phyloP scores from a whole-genome alignment of 2,797 vertebrate genomes.

The Rousettus madagascariensis region DNA sequence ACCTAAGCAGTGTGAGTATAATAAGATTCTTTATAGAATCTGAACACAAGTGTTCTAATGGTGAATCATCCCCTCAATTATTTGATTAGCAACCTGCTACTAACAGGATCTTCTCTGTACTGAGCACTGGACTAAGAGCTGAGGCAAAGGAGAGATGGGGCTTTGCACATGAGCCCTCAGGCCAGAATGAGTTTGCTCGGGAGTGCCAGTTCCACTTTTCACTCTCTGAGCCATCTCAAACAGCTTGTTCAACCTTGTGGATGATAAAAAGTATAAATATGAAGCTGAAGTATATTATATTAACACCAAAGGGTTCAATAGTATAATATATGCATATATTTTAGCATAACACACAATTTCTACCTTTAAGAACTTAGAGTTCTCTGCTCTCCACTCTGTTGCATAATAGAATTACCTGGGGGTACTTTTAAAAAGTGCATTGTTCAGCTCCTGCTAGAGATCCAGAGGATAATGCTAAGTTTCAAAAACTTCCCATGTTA shows the following conservation, averaged over 20 bases:
- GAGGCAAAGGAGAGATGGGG: background rate
- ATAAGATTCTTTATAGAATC: background rate
- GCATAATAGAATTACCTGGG: background rate
- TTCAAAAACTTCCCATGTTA: background rate
- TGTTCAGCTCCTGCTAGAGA: background rate
- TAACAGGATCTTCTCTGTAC: background rate
- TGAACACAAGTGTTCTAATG: background rate
- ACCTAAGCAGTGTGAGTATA: background rate
- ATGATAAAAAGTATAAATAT: background rate
- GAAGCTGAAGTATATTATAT: background rate
- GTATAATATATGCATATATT: background rate
- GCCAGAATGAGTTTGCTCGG: background rate
- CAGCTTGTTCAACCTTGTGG: background rate
- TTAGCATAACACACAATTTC: background rate
- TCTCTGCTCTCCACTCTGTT: background rate
- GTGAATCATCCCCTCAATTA: background rate
- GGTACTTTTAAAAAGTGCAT: background rate
- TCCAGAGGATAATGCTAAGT: background rate
- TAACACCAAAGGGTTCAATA: rapidly evolving
- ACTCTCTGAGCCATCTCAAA: background rate
- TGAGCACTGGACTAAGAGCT: rapidly evolving
- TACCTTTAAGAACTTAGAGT: background rate
- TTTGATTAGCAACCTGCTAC: background rate
- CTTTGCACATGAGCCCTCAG: rapidly evolving
- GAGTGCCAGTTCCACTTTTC: background rate